Evolutionary conservation across 2,113 vertebrate species (phyloP).

Genomic region (Prochilodus magdalenae): DNA sequence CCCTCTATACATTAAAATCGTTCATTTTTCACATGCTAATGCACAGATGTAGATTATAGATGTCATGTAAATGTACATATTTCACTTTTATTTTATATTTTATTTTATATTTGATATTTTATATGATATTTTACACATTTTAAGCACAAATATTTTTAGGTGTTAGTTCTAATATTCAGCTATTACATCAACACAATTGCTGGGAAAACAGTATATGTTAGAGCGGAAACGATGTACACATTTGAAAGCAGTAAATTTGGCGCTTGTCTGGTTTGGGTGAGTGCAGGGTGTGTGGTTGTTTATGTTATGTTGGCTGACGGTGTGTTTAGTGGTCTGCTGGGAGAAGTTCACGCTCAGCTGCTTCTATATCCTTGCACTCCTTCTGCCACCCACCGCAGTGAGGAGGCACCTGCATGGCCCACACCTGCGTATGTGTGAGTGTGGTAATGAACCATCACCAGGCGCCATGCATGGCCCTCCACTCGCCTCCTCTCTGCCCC

Average conservation of each 20-base stretch:
- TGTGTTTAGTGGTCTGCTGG: constrained; percentile 24
- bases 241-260: not conserved
- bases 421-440: constrained; percentile 60
- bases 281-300: constrained; percentile 21
- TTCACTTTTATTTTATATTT: no score
- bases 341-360: constrained; percentile 17
- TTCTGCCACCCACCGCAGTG: constrained; percentile 68
- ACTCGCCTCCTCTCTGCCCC: constrained; percentile 28
- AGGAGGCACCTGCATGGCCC: constrained; percentile 73
- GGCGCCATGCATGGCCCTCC: constrained; percentile 66
- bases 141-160: no score
- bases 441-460: constrained; percentile 74
- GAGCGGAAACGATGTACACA: not conserved
- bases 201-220: not conserved
- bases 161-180: no score
- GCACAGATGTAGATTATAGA: no score
- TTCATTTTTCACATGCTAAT: no score
- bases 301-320: constrained; percentile 30
- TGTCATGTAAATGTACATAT: no score
- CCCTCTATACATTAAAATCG: no score
- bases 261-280: constrained; percentile 11
- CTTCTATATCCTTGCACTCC: constrained; percentile 24
- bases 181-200: no score
- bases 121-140: no score
- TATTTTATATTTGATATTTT: no score